phyloP scores from a whole-genome alignment of 2,797 vertebrate genomes.

The Centroberyx gerrardi region DNA sequence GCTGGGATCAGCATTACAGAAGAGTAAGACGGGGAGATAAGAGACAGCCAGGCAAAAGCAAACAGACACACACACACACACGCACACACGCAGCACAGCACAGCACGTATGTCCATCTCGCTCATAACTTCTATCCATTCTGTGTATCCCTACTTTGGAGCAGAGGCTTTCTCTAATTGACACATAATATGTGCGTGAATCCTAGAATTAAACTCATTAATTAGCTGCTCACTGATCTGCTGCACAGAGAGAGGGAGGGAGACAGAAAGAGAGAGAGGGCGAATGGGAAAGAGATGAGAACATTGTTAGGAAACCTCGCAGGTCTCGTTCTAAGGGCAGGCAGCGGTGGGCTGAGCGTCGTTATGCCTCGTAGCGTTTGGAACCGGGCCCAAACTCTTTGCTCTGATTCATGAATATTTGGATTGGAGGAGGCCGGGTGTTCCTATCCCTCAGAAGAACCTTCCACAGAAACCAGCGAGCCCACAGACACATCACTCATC shows the following conservation, averaged over 20 bases:
- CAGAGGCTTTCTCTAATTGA: conserved; percentile 64
- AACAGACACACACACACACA: conserved; percentile 33
- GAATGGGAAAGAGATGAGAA: conserved; percentile 52
- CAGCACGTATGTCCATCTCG: conserved; percentile 47
- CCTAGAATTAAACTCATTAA: conserved; percentile 78
- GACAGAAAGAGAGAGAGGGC: conserved; percentile 10
- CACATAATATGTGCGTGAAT: conserved; percentile 68
- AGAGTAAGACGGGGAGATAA: conserved; percentile 29
- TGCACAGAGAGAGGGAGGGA: conserved; percentile 34
- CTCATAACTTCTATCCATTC: conserved; percentile 31
- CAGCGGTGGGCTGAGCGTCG: conserved; percentile 39
- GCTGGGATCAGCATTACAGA: conserved; percentile 62
- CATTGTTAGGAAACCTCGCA: conserved; percentile 53
- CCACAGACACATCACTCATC: conserved; percentile 69
- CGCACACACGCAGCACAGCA: conserved; percentile 29
- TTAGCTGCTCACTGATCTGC: conserved; percentile 71
- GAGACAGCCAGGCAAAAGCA: conserved; percentile 57
- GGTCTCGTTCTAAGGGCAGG: conserved; percentile 55
- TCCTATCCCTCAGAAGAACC: conserved; percentile 46
- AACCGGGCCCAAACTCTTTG: conserved; percentile 69
- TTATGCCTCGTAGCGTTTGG: conserved; percentile 70
- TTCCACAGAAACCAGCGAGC: not conserved
- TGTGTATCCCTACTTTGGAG: conserved; percentile 20
- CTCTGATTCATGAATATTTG: conserved; percentile 78
- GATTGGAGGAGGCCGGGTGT: conserved; percentile 70